These are phyloP conservation scores for Microctenopoma stevenorrisi DNA, from an alignment of 2,797 vertebrate species.

Conservation along the genomic window DNA sequence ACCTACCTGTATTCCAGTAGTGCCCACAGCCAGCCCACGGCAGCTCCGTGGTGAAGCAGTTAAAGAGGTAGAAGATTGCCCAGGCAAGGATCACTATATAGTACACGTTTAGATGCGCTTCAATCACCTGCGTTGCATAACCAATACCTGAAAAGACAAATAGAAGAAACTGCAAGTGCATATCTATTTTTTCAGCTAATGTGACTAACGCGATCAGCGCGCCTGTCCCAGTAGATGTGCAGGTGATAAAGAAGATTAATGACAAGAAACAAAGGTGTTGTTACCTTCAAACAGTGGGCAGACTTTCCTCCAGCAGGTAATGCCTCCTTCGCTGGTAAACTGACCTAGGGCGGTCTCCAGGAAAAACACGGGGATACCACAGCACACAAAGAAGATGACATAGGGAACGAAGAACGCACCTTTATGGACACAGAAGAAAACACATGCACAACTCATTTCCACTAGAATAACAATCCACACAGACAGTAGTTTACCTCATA, in stretches of 20 bases:
- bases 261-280: constrained; percentile 5
- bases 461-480: neutral
- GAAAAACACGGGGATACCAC: constrained; percentile 98
- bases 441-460: neutral
- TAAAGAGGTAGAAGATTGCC: constrained; percentile 99
- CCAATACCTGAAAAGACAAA: constrained; percentile 88
- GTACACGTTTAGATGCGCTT: constrained; percentile 96
- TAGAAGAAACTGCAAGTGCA: neutral
- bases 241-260: neutral
- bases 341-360: constrained; percentile 97
- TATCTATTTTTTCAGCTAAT: neutral
- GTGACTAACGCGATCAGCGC: neutral
- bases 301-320: constrained; percentile 98
- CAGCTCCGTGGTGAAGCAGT: constrained; percentile 97
- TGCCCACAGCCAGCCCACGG: constrained; percentile 98
- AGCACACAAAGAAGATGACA: constrained; percentile 97
- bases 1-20: constrained; percentile 97
- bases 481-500: neutral
- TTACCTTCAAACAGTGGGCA: constrained; percentile 98
- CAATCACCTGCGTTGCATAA: constrained; percentile 98
- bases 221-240: neutral
- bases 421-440: constrained; percentile 64
- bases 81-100: constrained; percentile 97
- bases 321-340: constrained; percentile 98
- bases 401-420: constrained; percentile 99